phyloP scores from a whole-genome alignment of 2,888 invertebrate species.

The Cerceris rybyensis region DNA sequence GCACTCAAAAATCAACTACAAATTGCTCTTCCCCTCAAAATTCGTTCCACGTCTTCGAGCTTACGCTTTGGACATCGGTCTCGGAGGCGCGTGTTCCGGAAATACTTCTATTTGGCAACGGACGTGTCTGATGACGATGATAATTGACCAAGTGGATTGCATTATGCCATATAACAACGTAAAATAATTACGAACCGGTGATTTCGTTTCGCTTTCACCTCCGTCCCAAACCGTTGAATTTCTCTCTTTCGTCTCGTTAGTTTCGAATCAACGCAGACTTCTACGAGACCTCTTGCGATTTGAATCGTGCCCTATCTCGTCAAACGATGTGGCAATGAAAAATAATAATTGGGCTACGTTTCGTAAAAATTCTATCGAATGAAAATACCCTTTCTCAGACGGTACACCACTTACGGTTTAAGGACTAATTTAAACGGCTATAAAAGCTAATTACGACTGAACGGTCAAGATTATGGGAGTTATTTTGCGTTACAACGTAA shows the following conservation, averaged over 20 bases:
- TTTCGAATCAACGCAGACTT: neutral
- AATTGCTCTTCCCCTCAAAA: slow-evolving; percentile 37
- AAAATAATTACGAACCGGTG: slow-evolving; percentile 11
- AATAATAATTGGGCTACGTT: neutral
- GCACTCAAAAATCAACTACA: slow-evolving; percentile 71
- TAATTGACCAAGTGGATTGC: slow-evolving; percentile 56
- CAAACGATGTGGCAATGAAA: neutral
- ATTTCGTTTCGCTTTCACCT: slow-evolving; percentile 14
- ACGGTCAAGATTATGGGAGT: slow-evolving; percentile 25
- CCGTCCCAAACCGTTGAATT: neutral
- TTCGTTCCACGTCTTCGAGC: slow-evolving; percentile 56
- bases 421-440: slow-evolving; percentile 13
- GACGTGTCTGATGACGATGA: slow-evolving; percentile 40
- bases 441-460: slow-evolving; percentile 11
- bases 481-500: slow-evolving; percentile 22
- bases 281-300: neutral
- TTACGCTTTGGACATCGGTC: slow-evolving; percentile 46
- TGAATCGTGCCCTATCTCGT: neutral
- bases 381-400: slow-evolving; percentile 1
- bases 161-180: slow-evolving; percentile 9
- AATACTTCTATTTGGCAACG: slow-evolving; percentile 55
- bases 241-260: neutral
- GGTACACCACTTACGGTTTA: slow-evolving; percentile 1
- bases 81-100: slow-evolving; percentile 42
- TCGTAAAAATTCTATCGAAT: neutral